phyloP scores from a whole-genome alignment of 2,113 vertebrate species.

The Crypturellus undulatus region DNA sequence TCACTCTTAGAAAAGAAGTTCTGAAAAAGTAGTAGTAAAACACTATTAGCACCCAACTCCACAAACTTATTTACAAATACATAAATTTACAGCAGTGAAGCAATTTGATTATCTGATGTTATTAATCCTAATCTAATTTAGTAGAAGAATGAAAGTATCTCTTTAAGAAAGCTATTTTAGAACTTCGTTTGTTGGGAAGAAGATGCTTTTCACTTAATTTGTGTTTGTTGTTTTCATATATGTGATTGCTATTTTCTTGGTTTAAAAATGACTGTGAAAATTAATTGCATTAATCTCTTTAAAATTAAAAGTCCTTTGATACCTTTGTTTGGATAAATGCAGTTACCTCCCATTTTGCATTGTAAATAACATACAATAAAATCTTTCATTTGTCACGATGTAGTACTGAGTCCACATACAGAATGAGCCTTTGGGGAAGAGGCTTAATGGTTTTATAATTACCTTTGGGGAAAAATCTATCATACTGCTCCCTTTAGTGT shows the following conservation, averaged over 20 bases:
- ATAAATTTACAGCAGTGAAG: not conserved
- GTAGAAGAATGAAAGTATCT: not conserved
- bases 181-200: not conserved
- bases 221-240: not conserved
- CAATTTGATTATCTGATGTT: not conserved
- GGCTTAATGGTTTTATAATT: not conserved
- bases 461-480: not conserved
- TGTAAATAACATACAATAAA: not conserved
- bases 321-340: not conserved
- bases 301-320: not conserved
- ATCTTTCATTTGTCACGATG: not conserved
- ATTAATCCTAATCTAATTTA: not conserved
- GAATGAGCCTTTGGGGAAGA: not conserved
- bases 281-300: not conserved
- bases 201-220: not conserved
- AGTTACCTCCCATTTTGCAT: not conserved
- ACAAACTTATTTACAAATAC: not conserved
- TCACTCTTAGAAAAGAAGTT: not conserved
- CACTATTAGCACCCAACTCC: not conserved
- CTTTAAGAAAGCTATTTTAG: not conserved
- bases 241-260: not conserved
- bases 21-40: not conserved
- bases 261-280: not conserved
- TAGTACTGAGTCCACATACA: not conserved
- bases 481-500: not conserved